Base-by-base conservation (phyloP, 2,113 vertebrate species). In the Dipodomys merriami region DNA sequence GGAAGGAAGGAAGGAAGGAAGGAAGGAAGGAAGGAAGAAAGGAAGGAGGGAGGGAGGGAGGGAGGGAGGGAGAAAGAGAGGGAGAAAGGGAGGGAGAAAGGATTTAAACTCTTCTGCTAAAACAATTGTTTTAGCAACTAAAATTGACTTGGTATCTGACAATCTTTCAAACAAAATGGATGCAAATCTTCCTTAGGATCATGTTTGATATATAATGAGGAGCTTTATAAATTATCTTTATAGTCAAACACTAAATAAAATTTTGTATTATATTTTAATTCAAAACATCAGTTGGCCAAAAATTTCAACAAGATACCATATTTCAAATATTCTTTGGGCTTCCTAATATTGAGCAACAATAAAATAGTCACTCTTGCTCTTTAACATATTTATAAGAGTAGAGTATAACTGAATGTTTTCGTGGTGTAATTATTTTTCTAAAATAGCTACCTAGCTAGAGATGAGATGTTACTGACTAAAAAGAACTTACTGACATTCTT, bases 51-150 rank as follows among this genome's bases (percentile, higher is more conserved):
- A 53, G 49, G 11, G 49, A 53, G 49, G 49, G 49, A 53, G 49
- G 5, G 5, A 53, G 49, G 10, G 49, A 53, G 49, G 10, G 49
- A 53, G 49, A 13, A 13, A 53, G 11, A 9, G 49, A 53, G 49
- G 49, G 12, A 53, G 49, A 13, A 13, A 53, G 11, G 49, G 49
- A 53, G 49, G 49, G 49, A 53, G 12, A 91, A 91, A 85, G 10
- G 1, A 76, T 71, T 77, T 27, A 85, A 16, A 93, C 85, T 77
- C 20, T 57, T 57, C 71, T 83, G 23, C 82, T 77, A 83, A 95
- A 81, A 13, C 1, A 77, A 57, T 53, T 67, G 44, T 33, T 94
- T 71, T 18, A 84, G 39, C 29, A 85, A 62, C 30, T 68, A 39
- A 88, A 73, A 81, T 11, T 79, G 49, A 13, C 12, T 53, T 86